Percentiles rank a stretch among this genome's conserved stretches.
Conservation (phyloP, 2,113 vertebrate genomes). For the Epinephelus cyanopodus region DNA sequence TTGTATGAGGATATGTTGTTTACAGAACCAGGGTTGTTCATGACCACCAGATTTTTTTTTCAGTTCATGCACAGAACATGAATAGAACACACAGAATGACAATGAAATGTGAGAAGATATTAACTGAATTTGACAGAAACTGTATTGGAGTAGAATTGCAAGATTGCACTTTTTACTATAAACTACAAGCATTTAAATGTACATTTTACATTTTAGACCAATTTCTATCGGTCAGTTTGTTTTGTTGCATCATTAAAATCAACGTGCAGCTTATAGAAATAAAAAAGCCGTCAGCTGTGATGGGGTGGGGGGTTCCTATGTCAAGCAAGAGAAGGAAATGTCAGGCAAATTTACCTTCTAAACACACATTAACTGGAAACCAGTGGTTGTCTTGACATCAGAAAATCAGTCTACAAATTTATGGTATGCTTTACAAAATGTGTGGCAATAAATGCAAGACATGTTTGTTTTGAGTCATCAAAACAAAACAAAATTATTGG, state of each 20-base stretch:
- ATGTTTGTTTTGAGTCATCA: background rate
- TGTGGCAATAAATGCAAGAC: background rate
- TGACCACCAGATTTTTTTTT: too few relatives aligned
- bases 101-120: too few relatives aligned
- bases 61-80: too few relatives aligned
- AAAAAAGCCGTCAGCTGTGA: background rate
- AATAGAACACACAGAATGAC: too few relatives aligned
- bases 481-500: background rate
- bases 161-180: background rate
- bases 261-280: background rate
- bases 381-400: background rate
- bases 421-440: background rate
- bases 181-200: background rate
- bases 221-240: background rate
- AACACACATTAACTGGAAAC: background rate
- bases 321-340: background rate
- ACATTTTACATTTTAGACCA: background rate
- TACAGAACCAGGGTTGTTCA: too few relatives aligned
- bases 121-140: too few relatives aligned
- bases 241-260: background rate
- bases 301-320: background rate
- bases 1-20: too few relatives aligned
- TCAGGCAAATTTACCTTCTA: background rate
- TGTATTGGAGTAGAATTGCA: too few relatives aligned
- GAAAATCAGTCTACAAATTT: background rate